phyloP scores from a whole-genome alignment of 2,888 invertebrate species.

The Phalera bucephala region DNA sequence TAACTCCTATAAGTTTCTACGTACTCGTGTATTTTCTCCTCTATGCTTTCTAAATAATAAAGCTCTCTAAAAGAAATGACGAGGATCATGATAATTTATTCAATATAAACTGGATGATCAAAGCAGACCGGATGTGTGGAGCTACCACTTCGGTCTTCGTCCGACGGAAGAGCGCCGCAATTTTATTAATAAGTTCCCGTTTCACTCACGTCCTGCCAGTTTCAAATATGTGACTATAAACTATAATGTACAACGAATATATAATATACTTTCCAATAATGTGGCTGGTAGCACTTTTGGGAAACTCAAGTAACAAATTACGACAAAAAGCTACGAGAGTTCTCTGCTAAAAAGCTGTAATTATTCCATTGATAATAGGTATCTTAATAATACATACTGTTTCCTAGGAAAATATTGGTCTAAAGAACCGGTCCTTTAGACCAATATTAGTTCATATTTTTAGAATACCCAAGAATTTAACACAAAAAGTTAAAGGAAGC shows the following conservation, averaged over 20 bases:
- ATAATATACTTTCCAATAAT: neutral
- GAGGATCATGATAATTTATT: slow-evolving; percentile 44
- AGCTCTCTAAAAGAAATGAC: slow-evolving; percentile 19
- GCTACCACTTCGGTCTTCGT: slow-evolving; percentile 55
- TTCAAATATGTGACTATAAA: slow-evolving; percentile 39
- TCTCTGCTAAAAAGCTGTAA: too few relatives aligned
- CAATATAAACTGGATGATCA: slow-evolving; percentile 61
- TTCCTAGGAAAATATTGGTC: too few relatives aligned
- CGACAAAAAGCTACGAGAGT: too few relatives aligned
- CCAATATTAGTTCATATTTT: too few relatives aligned
- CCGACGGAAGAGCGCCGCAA: slow-evolving; percentile 70
- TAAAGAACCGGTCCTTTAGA: too few relatives aligned
- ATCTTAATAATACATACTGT: too few relatives aligned
- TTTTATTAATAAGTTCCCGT: slow-evolving; percentile 80
- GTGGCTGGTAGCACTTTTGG: too few relatives aligned
- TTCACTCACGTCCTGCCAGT: slow-evolving; percentile 72
- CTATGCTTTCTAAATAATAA: neutral
- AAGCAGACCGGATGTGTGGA: slow-evolving; percentile 63
- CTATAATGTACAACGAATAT: slow-evolving; percentile 8
- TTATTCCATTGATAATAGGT: too few relatives aligned
- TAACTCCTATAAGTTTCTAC: too few relatives aligned
- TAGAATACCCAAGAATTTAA: too few relatives aligned
- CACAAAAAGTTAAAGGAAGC: neutral
- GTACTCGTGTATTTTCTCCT: too few relatives aligned
- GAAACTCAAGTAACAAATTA: too few relatives aligned